Evolutionary conservation across 2,113 vertebrate species (phyloP), one percentile per base, ranked within the genome.

Genomic region (Pterocles gutturalis): DNA sequence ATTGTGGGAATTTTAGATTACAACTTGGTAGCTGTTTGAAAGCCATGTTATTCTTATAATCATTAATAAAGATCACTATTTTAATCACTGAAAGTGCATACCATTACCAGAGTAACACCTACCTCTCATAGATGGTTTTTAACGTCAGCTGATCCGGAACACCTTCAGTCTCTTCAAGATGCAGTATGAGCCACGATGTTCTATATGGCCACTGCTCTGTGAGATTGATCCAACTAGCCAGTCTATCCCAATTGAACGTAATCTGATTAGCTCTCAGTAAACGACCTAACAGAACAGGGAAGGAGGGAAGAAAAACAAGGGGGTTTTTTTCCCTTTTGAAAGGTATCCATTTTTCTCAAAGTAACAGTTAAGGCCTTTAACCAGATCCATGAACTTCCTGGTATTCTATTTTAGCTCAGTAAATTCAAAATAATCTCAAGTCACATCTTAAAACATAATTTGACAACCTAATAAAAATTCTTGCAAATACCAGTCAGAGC

Each of bases 201-300:
- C 99, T 98, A 80, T 99, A 99, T 0, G 99, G 99, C 99, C 99
- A 99, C 97, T 99, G 99, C 93, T 99, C 99, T 1, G 99, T 99
- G 86, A 99, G 98, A 97, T 99, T 99, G 98, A 99, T 99, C 99
- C 99, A 99, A 12, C 99, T 99, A 3, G 99, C 99, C 91, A 99
- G 98, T 7, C 99, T 98, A 69, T 99, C 99, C 99, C 99, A 99
- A 84, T 98, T 99, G 95, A 99, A 99, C 38, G 97, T 98, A 80
- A 99, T 99, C 97, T 99, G 99, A 98, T 99, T 99, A 96, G 99
- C 99, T 93, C 99, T 98, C 91, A 99, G 85, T 55, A 99, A 98
- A 73, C 99, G 98, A 71, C 99, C 99, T 94, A 87, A 81, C 14
- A 46, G 4, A 83, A 24, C 11, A 92, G 34, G 4, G 28, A 85